Conservation (phyloP, 2,888 invertebrate genomes). For the Eristalis intricaria region DNA sequence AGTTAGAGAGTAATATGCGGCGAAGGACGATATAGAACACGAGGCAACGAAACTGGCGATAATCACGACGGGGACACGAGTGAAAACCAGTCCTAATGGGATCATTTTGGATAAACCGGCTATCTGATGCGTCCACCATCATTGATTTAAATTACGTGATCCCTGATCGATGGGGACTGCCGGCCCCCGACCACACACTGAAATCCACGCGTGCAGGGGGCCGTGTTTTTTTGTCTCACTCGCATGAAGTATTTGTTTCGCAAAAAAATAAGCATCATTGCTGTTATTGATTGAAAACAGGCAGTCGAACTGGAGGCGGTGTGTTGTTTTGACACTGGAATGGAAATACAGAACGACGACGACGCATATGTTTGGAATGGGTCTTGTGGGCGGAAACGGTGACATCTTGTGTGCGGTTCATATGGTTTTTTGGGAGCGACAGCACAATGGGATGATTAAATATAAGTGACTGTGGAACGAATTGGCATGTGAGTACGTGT, state of each 20-base stretch:
- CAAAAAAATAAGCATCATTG: neutral
- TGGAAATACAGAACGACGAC: neutral
- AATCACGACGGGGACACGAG: constrained; percentile 43
- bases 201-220: neutral
- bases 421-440: neutral
- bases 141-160: constrained; percentile 61
- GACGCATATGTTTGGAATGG: neutral
- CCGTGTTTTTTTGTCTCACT: neutral
- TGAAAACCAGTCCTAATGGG: constrained; percentile 40
- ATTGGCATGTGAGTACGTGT: neutral
- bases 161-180: constrained; percentile 32
- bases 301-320: neutral
- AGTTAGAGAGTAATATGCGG: neutral
- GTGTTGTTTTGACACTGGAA: neutral
- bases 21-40: constrained; percentile 16
- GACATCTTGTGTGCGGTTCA: neutral
- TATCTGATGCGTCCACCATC: constrained; percentile 19
- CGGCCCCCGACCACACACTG: neutral
- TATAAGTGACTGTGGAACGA: neutral
- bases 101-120: constrained; percentile 43
- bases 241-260: neutral
- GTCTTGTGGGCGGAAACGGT: neutral
- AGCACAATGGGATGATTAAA: neutral
- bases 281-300: neutral
- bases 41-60: constrained; percentile 25